phyloP scores from a whole-genome alignment of 2,888 invertebrate genomes.

The Microctonus aethiopoides region DNA sequence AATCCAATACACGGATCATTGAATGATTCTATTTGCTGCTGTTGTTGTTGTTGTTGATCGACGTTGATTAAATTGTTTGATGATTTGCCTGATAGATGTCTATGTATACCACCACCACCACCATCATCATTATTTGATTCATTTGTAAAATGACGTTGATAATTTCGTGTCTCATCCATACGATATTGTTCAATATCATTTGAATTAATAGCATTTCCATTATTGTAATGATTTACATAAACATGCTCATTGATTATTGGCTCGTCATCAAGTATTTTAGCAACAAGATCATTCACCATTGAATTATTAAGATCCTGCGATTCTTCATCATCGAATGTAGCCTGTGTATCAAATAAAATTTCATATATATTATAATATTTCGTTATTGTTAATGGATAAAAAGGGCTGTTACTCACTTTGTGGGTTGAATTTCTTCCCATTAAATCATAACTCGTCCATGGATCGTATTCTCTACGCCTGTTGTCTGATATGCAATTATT shows the following conservation, averaged over 20 bases:
- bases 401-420: slow-evolving; percentile 47
- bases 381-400: background rate
- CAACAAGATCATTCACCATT: slow-evolving; percentile 75
- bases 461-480: slow-evolving; percentile 56
- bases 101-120: slow-evolving; percentile 23
- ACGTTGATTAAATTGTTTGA: slow-evolving; percentile 38
- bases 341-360: slow-evolving; percentile 42
- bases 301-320: slow-evolving; percentile 68
- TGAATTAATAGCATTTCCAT: slow-evolving; percentile 45
- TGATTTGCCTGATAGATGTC: slow-evolving; percentile 36
- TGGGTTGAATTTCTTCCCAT: slow-evolving; percentile 49
- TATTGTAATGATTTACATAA: slow-evolving; percentile 51
- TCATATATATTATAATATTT: background rate
- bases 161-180: slow-evolving; percentile 41
- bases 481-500: slow-evolving; percentile 53
- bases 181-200: slow-evolving; percentile 37
- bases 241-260: slow-evolving; percentile 58
- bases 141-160: slow-evolving; percentile 32
- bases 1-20: slow-evolving; percentile 51
- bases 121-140: slow-evolving; percentile 35
- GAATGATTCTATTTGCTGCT: slow-evolving; percentile 20
- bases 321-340: slow-evolving; percentile 61
- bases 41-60: slow-evolving; percentile 2
- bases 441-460: slow-evolving; percentile 59
- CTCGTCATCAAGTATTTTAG: slow-evolving; percentile 75